A percentile compares a stretch with the other conserved stretches of the same genome.
Conservation (phyloP, 1,140 invertebrate genomes). For the Zaprionus africanus region DNA sequence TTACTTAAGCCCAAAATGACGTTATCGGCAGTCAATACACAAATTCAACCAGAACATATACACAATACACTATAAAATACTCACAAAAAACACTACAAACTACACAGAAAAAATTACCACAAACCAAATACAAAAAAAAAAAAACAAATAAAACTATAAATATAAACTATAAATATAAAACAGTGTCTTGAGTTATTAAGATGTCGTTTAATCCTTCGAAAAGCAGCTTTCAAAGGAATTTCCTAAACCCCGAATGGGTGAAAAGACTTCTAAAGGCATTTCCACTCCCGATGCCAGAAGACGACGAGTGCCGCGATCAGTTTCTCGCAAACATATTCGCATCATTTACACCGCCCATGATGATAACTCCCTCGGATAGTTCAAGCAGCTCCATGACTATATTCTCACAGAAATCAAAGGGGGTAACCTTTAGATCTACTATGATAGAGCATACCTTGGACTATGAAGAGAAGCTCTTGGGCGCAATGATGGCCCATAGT, state of each 20-base stretch:
- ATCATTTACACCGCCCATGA: not conserved
- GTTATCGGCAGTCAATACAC: not conserved
- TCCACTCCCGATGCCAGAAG: not conserved
- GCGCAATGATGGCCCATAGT: too few relatives aligned
- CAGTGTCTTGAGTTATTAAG: too few relatives aligned
- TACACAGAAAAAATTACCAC: not conserved
- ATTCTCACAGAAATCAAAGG: too few relatives aligned
- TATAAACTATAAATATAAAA: not conserved
- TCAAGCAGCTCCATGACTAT: not conserved
- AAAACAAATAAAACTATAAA: not conserved
- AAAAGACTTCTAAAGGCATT: not conserved
- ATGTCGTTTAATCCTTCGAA: too few relatives aligned
- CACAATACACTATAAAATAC: not conserved
- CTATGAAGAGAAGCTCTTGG: too few relatives aligned
- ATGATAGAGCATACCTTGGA: too few relatives aligned
- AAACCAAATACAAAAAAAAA: not conserved
- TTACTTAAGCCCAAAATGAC: not conserved
- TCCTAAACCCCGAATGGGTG: not conserved
- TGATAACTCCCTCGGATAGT: not conserved
- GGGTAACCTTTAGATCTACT: too few relatives aligned
- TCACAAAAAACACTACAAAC: not conserved
- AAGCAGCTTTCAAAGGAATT: too few relatives aligned
- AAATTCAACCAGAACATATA: not conserved
- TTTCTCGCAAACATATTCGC: constrained; percentile 18
- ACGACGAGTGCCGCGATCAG: constrained; percentile 21